Percentiles rank a stretch among this genome's conserved stretches.
Conservation (phyloP, 2,797 vertebrate genomes). For the Typhlichthys eigenmanni region DNA sequence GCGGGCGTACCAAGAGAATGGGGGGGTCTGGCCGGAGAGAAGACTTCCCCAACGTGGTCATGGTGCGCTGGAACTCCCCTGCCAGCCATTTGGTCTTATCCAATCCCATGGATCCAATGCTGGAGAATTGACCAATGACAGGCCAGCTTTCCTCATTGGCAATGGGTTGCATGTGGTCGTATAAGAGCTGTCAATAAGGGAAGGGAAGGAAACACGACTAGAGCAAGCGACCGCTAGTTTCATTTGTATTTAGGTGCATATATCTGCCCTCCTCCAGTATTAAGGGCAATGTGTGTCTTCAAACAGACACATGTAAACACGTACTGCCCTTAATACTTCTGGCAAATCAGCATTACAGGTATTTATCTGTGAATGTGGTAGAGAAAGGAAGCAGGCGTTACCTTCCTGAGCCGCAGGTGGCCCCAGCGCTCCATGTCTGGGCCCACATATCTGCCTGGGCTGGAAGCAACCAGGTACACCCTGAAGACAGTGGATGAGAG, state of each 20-base stretch:
- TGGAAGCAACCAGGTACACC: conserved; percentile 91
- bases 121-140: conserved; percentile 93
- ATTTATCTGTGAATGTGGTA: too few species aligned
- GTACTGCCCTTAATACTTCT: too few species aligned
- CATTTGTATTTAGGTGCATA: too few species aligned
- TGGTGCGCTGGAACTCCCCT: conserved; percentile 89
- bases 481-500: conserved; percentile 48
- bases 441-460: conserved; percentile 91
- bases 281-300: too few species aligned
- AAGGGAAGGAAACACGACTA: neutral
- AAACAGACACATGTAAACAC: too few species aligned
- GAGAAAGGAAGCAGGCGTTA: conserved; percentile 40
- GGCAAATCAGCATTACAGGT: too few species aligned
- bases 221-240: neutral
- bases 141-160: conserved; percentile 82
- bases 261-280: too few species aligned
- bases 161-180: conserved; percentile 65
- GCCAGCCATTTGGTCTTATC: conserved; percentile 94
- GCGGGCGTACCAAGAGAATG: conserved; percentile 83
- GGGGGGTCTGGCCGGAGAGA: conserved; percentile 67
- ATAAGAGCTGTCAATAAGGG: conserved; percentile 77
- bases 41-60: conserved; percentile 76
- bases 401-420: conserved; percentile 93
- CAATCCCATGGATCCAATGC: conserved; percentile 92
- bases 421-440: conserved; percentile 93